Evolutionary conservation across 2,797 vertebrate species (phyloP).

Genomic region (Pristis pectinata): DNA sequence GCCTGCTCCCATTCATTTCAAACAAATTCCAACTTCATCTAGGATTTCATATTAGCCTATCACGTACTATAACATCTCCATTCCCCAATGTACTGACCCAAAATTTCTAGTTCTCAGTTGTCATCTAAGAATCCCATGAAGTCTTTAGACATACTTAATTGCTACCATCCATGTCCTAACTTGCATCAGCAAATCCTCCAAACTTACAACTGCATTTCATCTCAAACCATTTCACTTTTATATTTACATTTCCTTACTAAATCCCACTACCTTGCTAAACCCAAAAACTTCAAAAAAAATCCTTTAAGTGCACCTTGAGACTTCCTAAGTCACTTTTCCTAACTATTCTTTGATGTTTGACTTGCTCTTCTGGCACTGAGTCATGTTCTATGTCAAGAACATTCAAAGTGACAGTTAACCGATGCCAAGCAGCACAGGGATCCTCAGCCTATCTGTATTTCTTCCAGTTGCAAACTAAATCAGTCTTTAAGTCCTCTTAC

Average conservation of each 20-base stretch:
- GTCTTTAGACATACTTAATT: too few species aligned
- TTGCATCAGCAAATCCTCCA: not conserved
- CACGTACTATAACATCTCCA: not conserved
- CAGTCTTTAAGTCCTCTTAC: constrained; percentile 31
- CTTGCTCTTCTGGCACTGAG: not conserved
- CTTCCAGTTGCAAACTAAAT: not conserved
- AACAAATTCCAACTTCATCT: not conserved
- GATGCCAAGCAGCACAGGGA: not conserved
- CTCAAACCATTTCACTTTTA: not conserved
- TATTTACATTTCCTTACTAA: not conserved
- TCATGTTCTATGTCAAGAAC: not conserved
- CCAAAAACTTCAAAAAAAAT: not conserved
- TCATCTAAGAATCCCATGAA: not conserved
- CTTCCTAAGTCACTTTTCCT: not conserved
- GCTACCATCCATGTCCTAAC: not conserved
- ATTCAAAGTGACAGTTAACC: too few species aligned
- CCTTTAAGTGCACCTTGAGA: not conserved
- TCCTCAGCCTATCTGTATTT: not conserved
- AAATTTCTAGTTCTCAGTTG: not conserved
- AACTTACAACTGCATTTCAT: not conserved
- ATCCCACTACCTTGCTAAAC: not conserved
- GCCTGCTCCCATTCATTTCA: not conserved
- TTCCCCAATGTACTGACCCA: not conserved
- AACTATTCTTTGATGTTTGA: not conserved
- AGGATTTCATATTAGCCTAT: not conserved